Percentiles rank a stretch among this genome's conserved stretches.
These are phyloP conservation scores for Tortricodes alternella DNA, from an alignment of 2,888 invertebrate species.

Conservation along the genomic window DNA sequence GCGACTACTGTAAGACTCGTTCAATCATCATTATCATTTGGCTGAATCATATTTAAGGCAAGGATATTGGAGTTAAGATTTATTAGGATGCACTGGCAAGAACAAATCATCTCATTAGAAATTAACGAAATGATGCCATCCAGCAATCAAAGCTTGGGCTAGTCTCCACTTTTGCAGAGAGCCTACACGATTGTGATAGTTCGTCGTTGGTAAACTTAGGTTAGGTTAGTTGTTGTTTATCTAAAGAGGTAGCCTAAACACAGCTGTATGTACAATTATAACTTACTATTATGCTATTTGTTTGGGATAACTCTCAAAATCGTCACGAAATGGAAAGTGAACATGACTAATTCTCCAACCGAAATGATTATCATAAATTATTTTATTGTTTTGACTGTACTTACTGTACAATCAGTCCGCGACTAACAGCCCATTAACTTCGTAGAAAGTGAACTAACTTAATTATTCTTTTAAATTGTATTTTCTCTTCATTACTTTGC, in stretches of 20 bases:
- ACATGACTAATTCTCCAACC: conserved; percentile 26
- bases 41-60: no score
- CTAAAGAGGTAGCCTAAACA: neutral
- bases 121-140: no score
- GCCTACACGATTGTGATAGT: no score
- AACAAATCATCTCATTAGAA: no score
- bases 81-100: no score
- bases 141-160: no score
- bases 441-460: conserved; percentile 57
- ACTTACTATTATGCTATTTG: neutral
- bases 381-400: conserved; percentile 53
- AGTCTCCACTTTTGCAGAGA: no score
- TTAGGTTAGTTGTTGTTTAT: no score
- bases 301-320: conserved; percentile 24
- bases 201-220: no score
- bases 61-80: no score
- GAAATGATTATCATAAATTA: conserved; percentile 36
- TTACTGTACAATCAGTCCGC: conserved; percentile 54
- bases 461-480: conserved; percentile 42
- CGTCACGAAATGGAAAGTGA: conserved; percentile 49
- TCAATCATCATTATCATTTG: no score
- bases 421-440: conserved; percentile 56
- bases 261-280: neutral
- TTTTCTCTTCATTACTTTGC: conserved; percentile 51
- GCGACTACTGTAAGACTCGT: no score